phyloP scores from a whole-genome alignment of 2,888 invertebrate species.

The Aporophyla lueneburgensis region DNA sequence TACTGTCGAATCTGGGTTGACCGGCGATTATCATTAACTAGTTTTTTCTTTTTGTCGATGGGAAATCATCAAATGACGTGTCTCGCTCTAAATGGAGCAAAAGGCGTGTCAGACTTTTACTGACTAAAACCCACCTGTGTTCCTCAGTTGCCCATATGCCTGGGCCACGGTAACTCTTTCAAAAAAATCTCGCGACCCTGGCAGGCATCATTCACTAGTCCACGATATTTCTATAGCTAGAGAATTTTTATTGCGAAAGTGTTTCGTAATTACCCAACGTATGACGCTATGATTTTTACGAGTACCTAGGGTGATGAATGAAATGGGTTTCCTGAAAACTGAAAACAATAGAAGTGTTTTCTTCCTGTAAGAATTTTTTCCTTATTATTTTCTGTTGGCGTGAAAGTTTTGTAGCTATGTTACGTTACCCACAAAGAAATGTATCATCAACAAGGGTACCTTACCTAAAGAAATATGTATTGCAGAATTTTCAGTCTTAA shows the following conservation, averaged over 20 bases:
- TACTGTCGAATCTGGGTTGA: constrained; percentile 65
- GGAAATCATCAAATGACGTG: no score
- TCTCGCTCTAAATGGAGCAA: no score
- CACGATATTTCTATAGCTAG: constrained; percentile 15
- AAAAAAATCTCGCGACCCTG: no score
- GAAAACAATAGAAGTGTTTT: constrained; percentile 4
- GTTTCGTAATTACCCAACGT: neutral
- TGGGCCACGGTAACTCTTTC: no score
- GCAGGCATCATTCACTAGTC: neutral
- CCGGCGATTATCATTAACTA: constrained; percentile 38
- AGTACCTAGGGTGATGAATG: constrained; percentile 9
- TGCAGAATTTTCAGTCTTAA: neutral
- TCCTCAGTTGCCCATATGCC: no score
- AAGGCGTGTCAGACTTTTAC: no score
- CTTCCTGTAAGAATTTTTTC: neutral
- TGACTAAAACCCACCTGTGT: no score
- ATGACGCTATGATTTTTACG: neutral
- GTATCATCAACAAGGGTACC: neutral
- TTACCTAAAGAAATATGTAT: neutral
- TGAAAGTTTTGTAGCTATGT: neutral
- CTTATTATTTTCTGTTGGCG: neutral
- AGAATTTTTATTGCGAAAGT: constrained; percentile 15
- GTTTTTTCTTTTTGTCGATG: no score
- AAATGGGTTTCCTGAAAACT: constrained; percentile 33
- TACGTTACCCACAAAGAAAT: neutral